Percentiles rank a stretch among this genome's conserved stretches.
Conservation (phyloP, 2,113 vertebrate species). For the Zosterops hypoxanthus region DNA sequence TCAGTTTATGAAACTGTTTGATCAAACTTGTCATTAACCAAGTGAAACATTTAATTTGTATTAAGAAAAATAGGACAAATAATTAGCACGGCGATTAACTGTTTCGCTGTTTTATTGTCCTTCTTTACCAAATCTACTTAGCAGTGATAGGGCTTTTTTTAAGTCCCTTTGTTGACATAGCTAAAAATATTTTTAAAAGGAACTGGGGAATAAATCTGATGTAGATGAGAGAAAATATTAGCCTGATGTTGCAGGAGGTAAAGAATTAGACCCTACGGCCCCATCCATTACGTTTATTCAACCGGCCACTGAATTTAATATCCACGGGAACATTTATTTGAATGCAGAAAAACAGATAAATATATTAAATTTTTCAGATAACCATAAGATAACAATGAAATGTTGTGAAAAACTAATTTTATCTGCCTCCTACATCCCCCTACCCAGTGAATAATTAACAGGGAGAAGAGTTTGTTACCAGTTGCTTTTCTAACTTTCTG, state of each 20-base stretch:
- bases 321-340: neutral
- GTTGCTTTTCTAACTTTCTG: conserved; percentile 31
- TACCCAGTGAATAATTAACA: neutral
- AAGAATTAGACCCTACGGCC: neutral
- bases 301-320: neutral
- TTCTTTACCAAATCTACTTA: conserved; percentile 75
- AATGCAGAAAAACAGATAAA: neutral
- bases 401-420: neutral
- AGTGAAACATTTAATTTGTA: conserved; percentile 85
- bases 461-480: neutral
- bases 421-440: neutral
- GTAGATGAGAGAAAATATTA: conserved; percentile 53
- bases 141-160: conserved; percentile 70
- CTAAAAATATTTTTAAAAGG: conserved; percentile 63
- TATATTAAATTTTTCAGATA: neutral
- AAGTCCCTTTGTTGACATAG: conserved; percentile 59
- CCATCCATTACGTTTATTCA: neutral
- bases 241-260: neutral
- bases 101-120: conserved; percentile 75
- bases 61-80: conserved; percentile 83
- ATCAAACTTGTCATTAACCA: conserved; percentile 85
- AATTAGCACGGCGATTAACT: conserved; percentile 79
- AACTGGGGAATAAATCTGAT: conserved; percentile 46
- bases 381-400: neutral
- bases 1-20: conserved; percentile 86